These are phyloP conservation scores for Hippoglossus hippoglossus DNA, from an alignment of 2,797 vertebrate genomes.

Conservation along the genomic window DNA sequence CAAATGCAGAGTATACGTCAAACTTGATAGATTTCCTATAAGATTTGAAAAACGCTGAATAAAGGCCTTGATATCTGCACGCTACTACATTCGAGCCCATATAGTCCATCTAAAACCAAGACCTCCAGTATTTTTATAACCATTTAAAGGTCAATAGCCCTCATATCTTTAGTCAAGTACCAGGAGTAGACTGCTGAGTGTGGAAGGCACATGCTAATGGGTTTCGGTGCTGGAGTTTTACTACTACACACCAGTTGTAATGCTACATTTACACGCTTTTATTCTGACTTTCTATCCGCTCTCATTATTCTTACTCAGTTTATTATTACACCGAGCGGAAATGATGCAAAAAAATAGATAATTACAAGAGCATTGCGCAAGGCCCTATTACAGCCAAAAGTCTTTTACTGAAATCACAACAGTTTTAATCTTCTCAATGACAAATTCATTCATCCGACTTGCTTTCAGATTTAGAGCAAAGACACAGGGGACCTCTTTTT, in stretches of 20 bases:
- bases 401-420: slow-evolving; percentile 48
- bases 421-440: slow-evolving; percentile 77
- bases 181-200: neutral
- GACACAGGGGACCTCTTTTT: slow-evolving; percentile 77
- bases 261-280: neutral
- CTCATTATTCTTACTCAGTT: slow-evolving; percentile 1
- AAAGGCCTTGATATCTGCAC: neutral
- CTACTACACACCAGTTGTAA: neutral
- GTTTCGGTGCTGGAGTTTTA: neutral
- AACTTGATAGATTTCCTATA: neutral
- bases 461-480: slow-evolving; percentile 73
- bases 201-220: neutral
- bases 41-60: neutral
- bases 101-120: neutral
- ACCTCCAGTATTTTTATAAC: neutral
- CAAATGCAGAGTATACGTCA: neutral
- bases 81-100: neutral
- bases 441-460: slow-evolving; percentile 78
- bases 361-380: slow-evolving; percentile 40
- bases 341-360: slow-evolving; percentile 47
- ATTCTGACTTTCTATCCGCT: neutral
- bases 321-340: slow-evolving; percentile 21
- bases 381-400: slow-evolving; percentile 52
- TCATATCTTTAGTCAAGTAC: neutral
- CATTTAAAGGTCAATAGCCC: neutral